phyloP scores from a whole-genome alignment of 2,113 vertebrate genomes.

The Zapornia atra region DNA sequence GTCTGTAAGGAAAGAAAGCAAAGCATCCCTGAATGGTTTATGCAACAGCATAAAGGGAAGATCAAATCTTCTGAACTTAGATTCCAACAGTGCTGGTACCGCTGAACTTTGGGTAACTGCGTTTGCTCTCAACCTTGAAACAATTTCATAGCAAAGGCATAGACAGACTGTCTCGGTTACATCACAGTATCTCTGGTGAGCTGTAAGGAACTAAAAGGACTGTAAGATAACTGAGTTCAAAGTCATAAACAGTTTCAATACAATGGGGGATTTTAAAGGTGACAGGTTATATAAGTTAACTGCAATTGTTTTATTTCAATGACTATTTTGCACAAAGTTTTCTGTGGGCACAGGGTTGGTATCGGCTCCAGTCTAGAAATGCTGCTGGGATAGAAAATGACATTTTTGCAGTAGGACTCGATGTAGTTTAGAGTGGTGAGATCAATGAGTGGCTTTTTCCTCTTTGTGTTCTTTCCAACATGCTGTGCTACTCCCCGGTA shows the following conservation, averaged over 20 bases:
- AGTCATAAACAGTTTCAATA: constrained; percentile 13
- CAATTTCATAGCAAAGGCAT: background rate
- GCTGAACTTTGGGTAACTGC: constrained; percentile 41
- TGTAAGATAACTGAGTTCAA: constrained; percentile 27
- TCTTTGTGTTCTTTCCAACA: background rate
- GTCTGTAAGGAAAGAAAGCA: background rate
- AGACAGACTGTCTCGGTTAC: background rate
- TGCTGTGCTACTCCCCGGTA: background rate
- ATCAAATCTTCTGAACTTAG: background rate
- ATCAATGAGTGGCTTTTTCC: background rate
- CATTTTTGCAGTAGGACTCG: background rate
- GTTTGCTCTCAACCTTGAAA: background rate
- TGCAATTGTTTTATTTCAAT: background rate
- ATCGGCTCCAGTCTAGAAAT: background rate
- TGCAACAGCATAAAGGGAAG: background rate
- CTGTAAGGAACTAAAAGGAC: constrained; percentile 42
- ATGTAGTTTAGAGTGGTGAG: background rate
- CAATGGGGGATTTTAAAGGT: background rate
- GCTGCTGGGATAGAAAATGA: background rate
- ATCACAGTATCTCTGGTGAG: background rate
- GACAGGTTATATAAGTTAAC: background rate
- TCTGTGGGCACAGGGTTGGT: background rate
- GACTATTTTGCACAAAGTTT: background rate
- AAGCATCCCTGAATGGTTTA: background rate
- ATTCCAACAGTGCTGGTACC: background rate